Percentiles rank a stretch among this genome's conserved stretches.
Conservation (phyloP, 2,888 invertebrate genomes). For the Pristionchus fissidentatus region DNA sequence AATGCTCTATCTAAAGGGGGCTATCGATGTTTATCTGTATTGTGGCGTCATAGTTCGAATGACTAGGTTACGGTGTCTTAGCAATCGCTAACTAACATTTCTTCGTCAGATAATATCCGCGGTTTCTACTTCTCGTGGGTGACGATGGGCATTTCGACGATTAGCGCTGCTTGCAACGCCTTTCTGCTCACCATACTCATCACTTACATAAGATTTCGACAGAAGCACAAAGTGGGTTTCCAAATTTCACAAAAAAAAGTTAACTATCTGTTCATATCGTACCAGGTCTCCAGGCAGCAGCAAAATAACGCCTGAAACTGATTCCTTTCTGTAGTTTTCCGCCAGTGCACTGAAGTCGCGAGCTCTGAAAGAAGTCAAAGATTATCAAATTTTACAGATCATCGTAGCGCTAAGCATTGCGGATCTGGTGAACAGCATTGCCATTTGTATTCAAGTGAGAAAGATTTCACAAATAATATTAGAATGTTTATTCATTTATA, state of each 20-base stretch:
- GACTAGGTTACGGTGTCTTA: too few species aligned
- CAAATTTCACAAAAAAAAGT: background rate
- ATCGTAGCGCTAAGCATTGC: constrained; percentile 25
- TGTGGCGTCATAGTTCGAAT: too few species aligned
- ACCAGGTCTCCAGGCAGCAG: too few species aligned
- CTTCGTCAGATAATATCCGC: background rate
- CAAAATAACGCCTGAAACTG: too few species aligned
- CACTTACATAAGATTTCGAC: constrained; percentile 12
- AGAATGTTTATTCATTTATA: too few species aligned
- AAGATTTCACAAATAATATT: too few species aligned
- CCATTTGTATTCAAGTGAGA: constrained; percentile 10
- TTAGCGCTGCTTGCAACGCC: constrained; percentile 19
- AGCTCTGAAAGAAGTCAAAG: background rate
- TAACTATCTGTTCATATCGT: too few species aligned
- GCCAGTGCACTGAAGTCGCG: too few species aligned
- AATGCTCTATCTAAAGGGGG: too few species aligned
- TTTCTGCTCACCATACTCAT: constrained; percentile 24
- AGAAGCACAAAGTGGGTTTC: constrained; percentile 22
- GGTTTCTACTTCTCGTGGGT: constrained; percentile 43
- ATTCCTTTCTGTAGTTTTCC: too few species aligned
- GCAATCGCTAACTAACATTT: background rate
- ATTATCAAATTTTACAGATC: background rate
- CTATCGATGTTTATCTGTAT: too few species aligned
- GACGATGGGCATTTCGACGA: constrained; percentile 12
- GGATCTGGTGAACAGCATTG: constrained; percentile 36